Percentiles rank a stretch among this genome's conserved stretches.
Evolutionary conservation across 1,140 invertebrate species (phyloP).

Genomic region (Euwallacea fornicatus): DNA sequence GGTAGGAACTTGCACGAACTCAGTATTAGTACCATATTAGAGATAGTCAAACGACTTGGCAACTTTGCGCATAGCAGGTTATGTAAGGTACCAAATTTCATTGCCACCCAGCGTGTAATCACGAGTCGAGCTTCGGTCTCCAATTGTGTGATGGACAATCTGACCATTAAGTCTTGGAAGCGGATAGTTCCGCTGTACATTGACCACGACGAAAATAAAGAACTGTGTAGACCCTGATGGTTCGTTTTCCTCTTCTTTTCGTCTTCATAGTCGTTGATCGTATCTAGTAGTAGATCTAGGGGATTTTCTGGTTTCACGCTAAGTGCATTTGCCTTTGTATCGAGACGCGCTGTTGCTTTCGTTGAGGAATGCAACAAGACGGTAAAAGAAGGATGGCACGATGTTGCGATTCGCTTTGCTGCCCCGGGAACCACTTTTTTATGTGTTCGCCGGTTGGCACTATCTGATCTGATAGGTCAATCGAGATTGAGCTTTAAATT

Average conservation of each 20-base stretch:
- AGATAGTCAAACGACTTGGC: too few species aligned
- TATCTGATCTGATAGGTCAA: too few species aligned
- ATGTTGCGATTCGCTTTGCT: conserved; percentile 18
- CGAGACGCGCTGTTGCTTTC: conserved; percentile 12
- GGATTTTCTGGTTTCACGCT: conserved; percentile 36
- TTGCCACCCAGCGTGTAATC: too few species aligned
- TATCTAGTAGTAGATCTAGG: conserved; percentile 33
- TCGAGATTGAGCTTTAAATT: too few species aligned
- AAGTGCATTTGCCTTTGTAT: conserved; percentile 34
- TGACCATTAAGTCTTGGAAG: too few species aligned
- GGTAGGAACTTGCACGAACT: too few species aligned
- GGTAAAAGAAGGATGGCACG: neutral
- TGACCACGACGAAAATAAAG: neutral
- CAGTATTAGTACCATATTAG: too few species aligned
- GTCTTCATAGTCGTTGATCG: neutral
- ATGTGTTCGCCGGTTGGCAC: neutral
- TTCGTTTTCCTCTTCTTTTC: conserved; percentile 30
- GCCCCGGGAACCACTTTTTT: conserved; percentile 1
- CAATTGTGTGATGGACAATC: too few species aligned
- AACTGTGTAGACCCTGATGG: conserved; percentile 30
- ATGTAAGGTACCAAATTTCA: too few species aligned
- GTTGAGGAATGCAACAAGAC: conserved; percentile 27
- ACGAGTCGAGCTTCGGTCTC: too few species aligned
- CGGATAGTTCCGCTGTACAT: neutral
- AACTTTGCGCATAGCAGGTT: too few species aligned